Base-by-base conservation (phyloP, 1,140 invertebrate genomes). In the Neodiprion pinetum region DNA sequence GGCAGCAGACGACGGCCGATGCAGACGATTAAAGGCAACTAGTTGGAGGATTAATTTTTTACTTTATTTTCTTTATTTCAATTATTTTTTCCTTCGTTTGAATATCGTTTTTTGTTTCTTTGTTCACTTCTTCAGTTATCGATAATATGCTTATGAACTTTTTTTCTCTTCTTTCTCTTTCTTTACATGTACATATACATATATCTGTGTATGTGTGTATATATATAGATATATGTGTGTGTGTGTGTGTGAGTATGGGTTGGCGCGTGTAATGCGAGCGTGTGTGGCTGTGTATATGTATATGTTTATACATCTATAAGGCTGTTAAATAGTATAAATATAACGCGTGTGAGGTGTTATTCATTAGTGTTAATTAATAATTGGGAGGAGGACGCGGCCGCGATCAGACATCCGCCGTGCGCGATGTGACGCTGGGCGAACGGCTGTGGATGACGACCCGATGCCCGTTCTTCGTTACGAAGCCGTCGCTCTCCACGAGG, bases 361-460 rank as follows among this genome's bases (percentile, higher is more conserved):
- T 40, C 47, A 40, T 40, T 40, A 40, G 28, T 40, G 28, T 40
- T 40, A 40, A 40, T 40, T 40, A 40, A n/a, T 73, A 28, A 40
- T n/a, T 74, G 53, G 72, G 89, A 88, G 90, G 90, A 89, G 91
- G 90, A 88, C 88, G 88, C 88, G 90, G 88, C 90, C 89, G 85
- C 85, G 89, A 90, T 95, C 93, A 96, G 89, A 95, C 94, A 88
- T 96, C 94, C 81, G 94, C 94, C 77, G 93, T 93, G 80, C 92
- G 90, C 81, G 94, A 95, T 79, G 93, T 94, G 80, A 94, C 91
- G 84, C 94, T 95, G 76, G 94, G 93, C 84, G 94, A 96, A 81
- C 94, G 92, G 84, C 93, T 95, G 88, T 95, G 95, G 84, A 97
- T 94, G 85, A 97, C 95, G 82, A 97, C 95, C 85, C 94, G 94